Conservation (phyloP, 2,888 invertebrate genomes). For the Stenotaenia linearis region DNA sequence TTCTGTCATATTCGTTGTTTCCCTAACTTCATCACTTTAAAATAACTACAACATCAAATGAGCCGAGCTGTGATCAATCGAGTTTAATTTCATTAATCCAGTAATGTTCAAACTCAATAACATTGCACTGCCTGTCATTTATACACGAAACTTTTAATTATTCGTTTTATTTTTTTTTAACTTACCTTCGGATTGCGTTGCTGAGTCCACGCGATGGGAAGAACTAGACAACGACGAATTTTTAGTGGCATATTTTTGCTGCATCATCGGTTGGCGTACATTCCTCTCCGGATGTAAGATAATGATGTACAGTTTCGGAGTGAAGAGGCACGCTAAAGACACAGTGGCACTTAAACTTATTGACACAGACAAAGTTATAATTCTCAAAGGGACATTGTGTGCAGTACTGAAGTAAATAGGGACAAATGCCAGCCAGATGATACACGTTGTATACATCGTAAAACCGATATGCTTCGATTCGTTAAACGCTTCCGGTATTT, state of each 20-base stretch:
- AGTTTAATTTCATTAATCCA: too few relatives aligned
- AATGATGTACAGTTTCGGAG: slow-evolving; percentile 89
- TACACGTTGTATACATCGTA: slow-evolving; percentile 98
- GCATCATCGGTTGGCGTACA: slow-evolving; percentile 61
- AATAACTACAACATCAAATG: too few relatives aligned
- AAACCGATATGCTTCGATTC: slow-evolving; percentile 76
- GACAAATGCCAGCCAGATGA: slow-evolving; percentile 88
- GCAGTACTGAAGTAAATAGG: slow-evolving; percentile 58
- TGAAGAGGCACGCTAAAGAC: slow-evolving; percentile 85
- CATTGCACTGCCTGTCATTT: too few relatives aligned
- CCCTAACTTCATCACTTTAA: too few relatives aligned
- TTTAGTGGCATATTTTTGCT: slow-evolving; percentile 37
- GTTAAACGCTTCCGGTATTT: slow-evolving; percentile 97
- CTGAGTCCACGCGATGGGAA: slow-evolving; percentile 45
- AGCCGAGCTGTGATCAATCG: too few relatives aligned
- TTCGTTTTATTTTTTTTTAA: too few relatives aligned
- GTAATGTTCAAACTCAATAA: too few relatives aligned
- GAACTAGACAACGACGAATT: slow-evolving; percentile 38
- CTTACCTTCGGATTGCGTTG: slow-evolving; percentile 47
- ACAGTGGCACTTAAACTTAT: slow-evolving; percentile 91
- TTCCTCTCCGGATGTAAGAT: slow-evolving; percentile 82
- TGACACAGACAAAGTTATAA: slow-evolving; percentile 92
- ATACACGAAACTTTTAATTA: not conserved
- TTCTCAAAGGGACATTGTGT: slow-evolving; percentile 65
- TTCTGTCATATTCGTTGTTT: too few relatives aligned